Base-by-base conservation (phyloP, 2,888 invertebrate species). In the Torymus aiolomorphi region DNA sequence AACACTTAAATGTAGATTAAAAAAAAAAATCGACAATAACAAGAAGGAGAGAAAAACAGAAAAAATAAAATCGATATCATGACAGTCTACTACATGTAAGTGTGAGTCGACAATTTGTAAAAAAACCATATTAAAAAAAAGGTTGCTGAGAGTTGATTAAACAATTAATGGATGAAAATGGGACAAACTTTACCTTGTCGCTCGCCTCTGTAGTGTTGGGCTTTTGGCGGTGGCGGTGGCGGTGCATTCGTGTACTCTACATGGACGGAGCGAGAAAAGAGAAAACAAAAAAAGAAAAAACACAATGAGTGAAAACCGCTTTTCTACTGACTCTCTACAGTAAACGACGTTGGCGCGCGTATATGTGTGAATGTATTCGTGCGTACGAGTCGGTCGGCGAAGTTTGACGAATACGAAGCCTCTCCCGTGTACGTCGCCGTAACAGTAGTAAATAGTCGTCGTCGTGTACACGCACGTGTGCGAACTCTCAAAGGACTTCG, bases 171-270 rank as follows among this genome's bases (percentile, higher is more conserved):
- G 72, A 42, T 42, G 42, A 70, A 49, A 24, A 72, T 59, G 80
- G 77, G 69, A 69, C 13, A 73, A 61, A 74, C 81, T 83, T 90
- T 90, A 90, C 90, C 90, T 90, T 89, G 89, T 81, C 87, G 86
- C 83, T 89, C 89, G 87, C 88, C 87, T 87, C 87, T 88, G 89
- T 86, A 88, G 87, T 89, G 89, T 84, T 89, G 89, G 86, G 88
- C 88, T 89, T 90, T 90, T 85, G 90, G 89, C 81, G 90, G 90
- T 84, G 90, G 90, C 84, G 88, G 86, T 82, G 86, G 89, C 84
- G 89, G 89, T 87, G 89, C 89, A 86, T 87, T 89, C 88, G 88
- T 86, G 88, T 89, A 89, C 87, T 90, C 90, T 90, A 90, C 82
- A 82, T 78, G 80, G 81, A 71, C 75, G 78, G 61, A 76, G 54